Evolutionary conservation across 2,888 invertebrate species (phyloP).

Genomic region (Catonia carolina): DNA sequence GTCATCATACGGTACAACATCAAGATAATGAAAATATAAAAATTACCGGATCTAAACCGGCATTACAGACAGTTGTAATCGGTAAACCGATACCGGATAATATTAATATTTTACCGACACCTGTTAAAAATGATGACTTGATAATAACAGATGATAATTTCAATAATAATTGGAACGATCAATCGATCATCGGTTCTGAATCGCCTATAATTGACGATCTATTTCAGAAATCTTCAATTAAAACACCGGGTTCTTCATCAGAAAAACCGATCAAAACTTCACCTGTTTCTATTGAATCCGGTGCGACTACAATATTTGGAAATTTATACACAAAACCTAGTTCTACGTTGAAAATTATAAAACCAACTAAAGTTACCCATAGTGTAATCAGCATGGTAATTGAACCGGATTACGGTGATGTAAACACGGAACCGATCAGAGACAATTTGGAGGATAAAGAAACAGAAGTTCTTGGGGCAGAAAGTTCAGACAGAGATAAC

Average conservation of each 20-base stretch:
- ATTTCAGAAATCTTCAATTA: constrained; percentile 4
- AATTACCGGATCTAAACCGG: constrained; percentile 47
- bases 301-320: constrained; percentile 33
- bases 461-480: constrained; percentile 8
- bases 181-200: constrained; percentile 35
- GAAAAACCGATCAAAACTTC: constrained; percentile 20
- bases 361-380: constrained; percentile 32
- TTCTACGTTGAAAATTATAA: constrained; percentile 23
- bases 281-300: constrained; percentile 25
- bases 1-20: constrained; percentile 13
- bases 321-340: constrained; percentile 32
- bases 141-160: constrained; percentile 19
- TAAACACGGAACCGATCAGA: not conserved
- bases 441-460: not conserved
- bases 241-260: not conserved
- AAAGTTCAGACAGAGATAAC: constrained; percentile 16
- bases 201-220: constrained; percentile 28
- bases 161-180: constrained; percentile 27
- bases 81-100: constrained; percentile 28
- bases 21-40: constrained; percentile 49
- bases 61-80: constrained; percentile 31
- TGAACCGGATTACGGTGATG: constrained; percentile 30
- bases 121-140: constrained; percentile 25
- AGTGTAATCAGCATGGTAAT: constrained; percentile 36
- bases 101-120: constrained; percentile 26